Percentiles rank a stretch among this genome's conserved stretches.
Conservation (phyloP, 2,888 invertebrate genomes). For the Habroteleia sp. region DNA sequence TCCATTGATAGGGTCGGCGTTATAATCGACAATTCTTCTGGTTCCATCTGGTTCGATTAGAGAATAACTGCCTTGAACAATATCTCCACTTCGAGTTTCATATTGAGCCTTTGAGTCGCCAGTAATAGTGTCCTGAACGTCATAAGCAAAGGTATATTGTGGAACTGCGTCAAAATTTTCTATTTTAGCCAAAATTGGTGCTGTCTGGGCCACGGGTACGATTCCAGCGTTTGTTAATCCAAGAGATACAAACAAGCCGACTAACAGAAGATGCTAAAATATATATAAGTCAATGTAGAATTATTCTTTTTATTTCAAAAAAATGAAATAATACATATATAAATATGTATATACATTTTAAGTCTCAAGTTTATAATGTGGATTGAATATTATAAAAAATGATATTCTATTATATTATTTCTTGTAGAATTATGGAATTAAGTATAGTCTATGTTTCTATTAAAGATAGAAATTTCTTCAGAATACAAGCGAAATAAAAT, state of each 20-base stretch:
- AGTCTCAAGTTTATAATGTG: too few relatives aligned
- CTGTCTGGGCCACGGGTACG: constrained; percentile 54
- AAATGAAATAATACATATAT: too few relatives aligned
- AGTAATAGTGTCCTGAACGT: constrained; percentile 74
- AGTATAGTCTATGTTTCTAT: too few relatives aligned
- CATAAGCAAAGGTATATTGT: constrained; percentile 70
- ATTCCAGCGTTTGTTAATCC: constrained; percentile 44
- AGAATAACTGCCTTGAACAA: constrained; percentile 74
- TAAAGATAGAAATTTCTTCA: too few relatives aligned
- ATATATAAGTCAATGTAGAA: too few relatives aligned
- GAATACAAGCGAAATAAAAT: too few relatives aligned
- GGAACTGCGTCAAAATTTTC: constrained; percentile 66
- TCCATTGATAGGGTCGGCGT: constrained; percentile 69
- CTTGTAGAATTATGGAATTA: too few relatives aligned
- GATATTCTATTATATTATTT: too few relatives aligned
- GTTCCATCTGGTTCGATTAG: constrained; percentile 73
- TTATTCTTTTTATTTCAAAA: too few relatives aligned
- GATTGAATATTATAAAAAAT: too few relatives aligned
- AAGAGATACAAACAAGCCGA: constrained; percentile 15
- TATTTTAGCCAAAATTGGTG: constrained; percentile 64
- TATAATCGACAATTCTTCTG: constrained; percentile 71
- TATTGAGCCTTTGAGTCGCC: constrained; percentile 77
- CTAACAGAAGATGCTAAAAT: constrained; percentile 29
- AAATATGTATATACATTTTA: too few relatives aligned
- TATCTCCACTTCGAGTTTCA: constrained; percentile 70